These are phyloP conservation scores for Emydoidea blandingii DNA, from an alignment of 2,797 vertebrate species.

Conservation along the genomic window DNA sequence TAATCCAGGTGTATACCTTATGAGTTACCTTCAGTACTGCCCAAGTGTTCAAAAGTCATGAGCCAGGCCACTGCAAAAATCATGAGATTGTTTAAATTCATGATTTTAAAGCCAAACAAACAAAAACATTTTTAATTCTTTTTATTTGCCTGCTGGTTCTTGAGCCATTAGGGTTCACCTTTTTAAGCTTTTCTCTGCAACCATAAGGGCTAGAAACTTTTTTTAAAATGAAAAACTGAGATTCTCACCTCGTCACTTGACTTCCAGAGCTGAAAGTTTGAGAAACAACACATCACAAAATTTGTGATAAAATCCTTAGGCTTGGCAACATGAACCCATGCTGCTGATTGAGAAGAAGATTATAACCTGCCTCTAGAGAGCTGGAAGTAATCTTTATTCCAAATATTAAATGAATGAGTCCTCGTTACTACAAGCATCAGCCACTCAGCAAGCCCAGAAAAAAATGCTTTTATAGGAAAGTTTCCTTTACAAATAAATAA, in stretches of 20 bases:
- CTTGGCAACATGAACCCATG: too few species aligned
- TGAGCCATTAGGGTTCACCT: not conserved
- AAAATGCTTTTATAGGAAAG: not conserved
- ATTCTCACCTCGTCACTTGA: not conserved
- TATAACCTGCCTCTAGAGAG: not conserved
- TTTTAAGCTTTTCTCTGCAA: not conserved
- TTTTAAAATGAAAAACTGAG: not conserved
- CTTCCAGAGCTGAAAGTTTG: not conserved
- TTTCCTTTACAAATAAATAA: not conserved
- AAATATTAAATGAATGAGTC: not conserved
- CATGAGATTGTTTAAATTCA: not conserved
- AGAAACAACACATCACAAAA: accelerated
- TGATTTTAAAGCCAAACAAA: too few species aligned
- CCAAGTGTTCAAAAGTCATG: accelerated
- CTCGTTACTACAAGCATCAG: not conserved
- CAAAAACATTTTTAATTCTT: not conserved
- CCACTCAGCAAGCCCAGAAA: not conserved
- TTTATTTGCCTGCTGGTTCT: not conserved
- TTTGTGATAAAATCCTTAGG: accelerated
- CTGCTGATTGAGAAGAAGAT: not conserved
- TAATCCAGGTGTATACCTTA: accelerated
- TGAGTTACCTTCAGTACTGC: accelerated
- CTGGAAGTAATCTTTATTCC: not conserved
- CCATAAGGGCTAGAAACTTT: accelerated
- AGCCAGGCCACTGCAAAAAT: not conserved